Base-by-base conservation (phyloP, 2,888 invertebrate species). In the Tachina lurida region DNA sequence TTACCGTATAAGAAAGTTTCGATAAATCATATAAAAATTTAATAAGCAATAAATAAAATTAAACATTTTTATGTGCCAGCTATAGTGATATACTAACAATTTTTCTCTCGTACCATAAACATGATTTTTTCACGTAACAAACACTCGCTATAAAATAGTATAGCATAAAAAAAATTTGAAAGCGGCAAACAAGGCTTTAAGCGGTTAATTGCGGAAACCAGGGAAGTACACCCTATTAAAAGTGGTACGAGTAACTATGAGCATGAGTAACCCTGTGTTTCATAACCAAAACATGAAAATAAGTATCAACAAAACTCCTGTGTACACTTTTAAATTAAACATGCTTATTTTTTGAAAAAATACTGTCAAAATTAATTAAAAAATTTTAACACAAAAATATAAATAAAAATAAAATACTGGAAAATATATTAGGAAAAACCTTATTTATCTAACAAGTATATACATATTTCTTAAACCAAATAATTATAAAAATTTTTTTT, bases 301-400 rank as follows among this genome's bases (percentile, higher is more conserved):
- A n/a, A 60, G 12, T 49, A 39, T 15, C 41, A 31, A 31, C 15
- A 47, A 60, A 65, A 31, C 62, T 70, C 9, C 31, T 41, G 31
- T 67, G 47, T 17, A 22, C 1, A 58, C 31, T 70, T 70, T 60
- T 31, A 68, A 58, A 7, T 39, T 31, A n/a, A n/a, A 31, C 31
- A 7, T 5, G 31, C 31, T 31, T 31, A 5, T 31, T 31, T 31
- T 31, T 31, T 31, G 31, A 31, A 7, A n/a, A 7, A n/a, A 22
- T 77, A 54, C 43, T 60, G 10, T 70, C 68, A 78, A 78, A 78
- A 58, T 58, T 73, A 5, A 12, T 81, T 68, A 58, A 68, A 78
- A 82, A 85, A 74, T 82, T 70, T 39, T 58, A 39, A 47, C 15
- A 82, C 31, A 62, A 80, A 82, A 85, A 31, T 52, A 75, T 31